Evolutionary conservation across 2,113 vertebrate species (phyloP).

Genomic region (Crocuta crocuta): DNA sequence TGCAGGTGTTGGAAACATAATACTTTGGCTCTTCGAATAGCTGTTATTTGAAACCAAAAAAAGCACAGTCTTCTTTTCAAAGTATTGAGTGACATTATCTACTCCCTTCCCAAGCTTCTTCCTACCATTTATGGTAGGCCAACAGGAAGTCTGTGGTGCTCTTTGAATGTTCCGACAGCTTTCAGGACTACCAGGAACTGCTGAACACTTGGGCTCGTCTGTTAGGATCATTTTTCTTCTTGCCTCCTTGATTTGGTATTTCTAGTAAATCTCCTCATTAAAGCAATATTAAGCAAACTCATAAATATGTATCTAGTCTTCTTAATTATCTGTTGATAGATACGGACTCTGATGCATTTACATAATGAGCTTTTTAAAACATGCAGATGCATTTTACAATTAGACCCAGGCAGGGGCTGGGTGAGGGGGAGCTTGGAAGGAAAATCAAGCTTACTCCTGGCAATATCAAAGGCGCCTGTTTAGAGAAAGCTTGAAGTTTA

Average conservation of each 20-base stretch:
- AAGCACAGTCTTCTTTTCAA: constrained; percentile 1
- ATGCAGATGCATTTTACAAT: constrained; percentile 74
- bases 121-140: neutral
- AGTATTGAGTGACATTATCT: neutral
- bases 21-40: neutral
- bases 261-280: constrained; percentile 81
- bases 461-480: neutral
- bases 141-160: neutral
- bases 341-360: constrained; percentile 76
- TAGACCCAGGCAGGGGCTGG: constrained; percentile 62
- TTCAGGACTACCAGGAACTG: constrained; percentile 13
- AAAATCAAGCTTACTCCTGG: constrained; percentile 60
- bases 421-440: neutral
- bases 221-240: constrained; percentile 56
- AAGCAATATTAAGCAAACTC: constrained; percentile 75
- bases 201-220: neutral
- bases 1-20: neutral
- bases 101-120: neutral
- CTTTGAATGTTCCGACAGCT: constrained; percentile 41
- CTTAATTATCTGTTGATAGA: constrained; percentile 83
- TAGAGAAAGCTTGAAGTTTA: neutral
- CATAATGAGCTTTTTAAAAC: constrained; percentile 82
- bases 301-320: constrained; percentile 81
- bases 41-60: constrained; percentile 40
- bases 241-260: constrained; percentile 76